These are phyloP conservation scores for Nomada fabriciana DNA, from an alignment of 2,888 invertebrate genomes.

Conservation along the genomic window DNA sequence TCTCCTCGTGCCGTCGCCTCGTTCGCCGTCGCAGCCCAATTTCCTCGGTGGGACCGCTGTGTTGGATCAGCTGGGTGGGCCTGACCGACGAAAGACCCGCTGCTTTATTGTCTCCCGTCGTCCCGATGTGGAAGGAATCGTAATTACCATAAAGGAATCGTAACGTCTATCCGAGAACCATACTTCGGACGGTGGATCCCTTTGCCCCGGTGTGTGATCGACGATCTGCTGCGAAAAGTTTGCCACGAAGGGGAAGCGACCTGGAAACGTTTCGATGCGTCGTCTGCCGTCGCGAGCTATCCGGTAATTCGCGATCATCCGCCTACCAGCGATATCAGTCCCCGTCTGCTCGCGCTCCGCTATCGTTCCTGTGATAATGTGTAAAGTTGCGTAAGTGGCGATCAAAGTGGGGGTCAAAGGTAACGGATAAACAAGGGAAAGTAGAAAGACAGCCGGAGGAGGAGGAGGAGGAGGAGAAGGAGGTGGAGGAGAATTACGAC, in stretches of 20 bases:
- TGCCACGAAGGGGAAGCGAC: not conserved
- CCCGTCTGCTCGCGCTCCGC: constrained; percentile 34
- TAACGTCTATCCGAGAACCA: constrained; percentile 33
- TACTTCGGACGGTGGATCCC: constrained; percentile 20
- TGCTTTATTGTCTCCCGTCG: constrained; percentile 57
- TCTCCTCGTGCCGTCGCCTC: constrained; percentile 70
- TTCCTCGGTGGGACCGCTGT: constrained; percentile 66
- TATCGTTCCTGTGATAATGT: constrained; percentile 71
- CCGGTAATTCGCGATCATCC: constrained; percentile 49
- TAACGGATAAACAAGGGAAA: constrained; percentile 40
- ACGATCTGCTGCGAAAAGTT: not conserved
- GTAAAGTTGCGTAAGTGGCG: constrained; percentile 78
- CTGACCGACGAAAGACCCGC: constrained; percentile 58
- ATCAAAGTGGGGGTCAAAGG: constrained; percentile 68
- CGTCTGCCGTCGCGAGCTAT: constrained; percentile 69
- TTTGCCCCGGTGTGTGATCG: constrained; percentile 4
- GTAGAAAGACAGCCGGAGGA: constrained; percentile 34
- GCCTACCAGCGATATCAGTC: constrained; percentile 10
- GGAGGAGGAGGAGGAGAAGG: constrained; percentile 14
- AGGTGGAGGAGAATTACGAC: constrained; percentile 22
- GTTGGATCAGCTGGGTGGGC: constrained; percentile 71
- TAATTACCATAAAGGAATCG: constrained; percentile 64
- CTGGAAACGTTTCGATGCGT: constrained; percentile 52
- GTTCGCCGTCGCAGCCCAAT: constrained; percentile 69
- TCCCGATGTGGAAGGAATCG: constrained; percentile 60